A percentile compares a stretch with the other conserved stretches of the same genome.
Evolutionary conservation across 2,113 vertebrate genomes (phyloP).

Genomic region (Talpa occidentalis): DNA sequence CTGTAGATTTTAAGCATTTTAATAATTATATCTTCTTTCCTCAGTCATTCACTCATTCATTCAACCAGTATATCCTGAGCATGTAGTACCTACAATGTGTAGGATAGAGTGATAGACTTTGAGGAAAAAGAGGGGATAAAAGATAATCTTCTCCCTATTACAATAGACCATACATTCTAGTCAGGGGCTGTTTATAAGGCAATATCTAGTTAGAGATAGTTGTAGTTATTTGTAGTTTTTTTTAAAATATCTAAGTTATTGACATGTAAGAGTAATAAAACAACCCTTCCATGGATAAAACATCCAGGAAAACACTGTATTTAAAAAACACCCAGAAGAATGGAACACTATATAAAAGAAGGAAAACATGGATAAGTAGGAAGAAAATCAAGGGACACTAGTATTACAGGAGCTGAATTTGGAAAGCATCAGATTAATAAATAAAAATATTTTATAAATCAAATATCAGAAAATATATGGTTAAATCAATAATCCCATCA

Average conservation of each 20-base stretch:
- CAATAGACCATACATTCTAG: neutral
- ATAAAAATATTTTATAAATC: conserved; percentile 1
- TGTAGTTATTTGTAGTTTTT: neutral
- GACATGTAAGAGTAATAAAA: neutral
- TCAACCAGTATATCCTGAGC: neutral
- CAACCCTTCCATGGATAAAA: neutral
- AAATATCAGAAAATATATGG: neutral
- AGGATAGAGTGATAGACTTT: neutral
- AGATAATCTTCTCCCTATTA: neutral
- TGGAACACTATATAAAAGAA: neutral
- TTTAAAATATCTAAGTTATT: neutral
- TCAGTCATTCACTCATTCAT: neutral
- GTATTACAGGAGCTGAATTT: neutral
- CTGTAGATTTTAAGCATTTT: neutral
- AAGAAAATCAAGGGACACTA: neutral
- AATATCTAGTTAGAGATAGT: neutral
- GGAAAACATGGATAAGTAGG: neutral
- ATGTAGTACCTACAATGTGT: too few species aligned
- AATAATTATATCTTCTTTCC: neutral
- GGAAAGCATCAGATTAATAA: neutral
- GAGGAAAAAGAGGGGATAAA: neutral
- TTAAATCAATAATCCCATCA: neutral
- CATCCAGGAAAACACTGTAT: neutral
- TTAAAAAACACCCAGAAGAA: neutral
- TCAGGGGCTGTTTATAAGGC: neutral